These are phyloP conservation scores for Halictus rubicundus DNA, from an alignment of 1,140 invertebrate species.

Conservation along the genomic window DNA sequence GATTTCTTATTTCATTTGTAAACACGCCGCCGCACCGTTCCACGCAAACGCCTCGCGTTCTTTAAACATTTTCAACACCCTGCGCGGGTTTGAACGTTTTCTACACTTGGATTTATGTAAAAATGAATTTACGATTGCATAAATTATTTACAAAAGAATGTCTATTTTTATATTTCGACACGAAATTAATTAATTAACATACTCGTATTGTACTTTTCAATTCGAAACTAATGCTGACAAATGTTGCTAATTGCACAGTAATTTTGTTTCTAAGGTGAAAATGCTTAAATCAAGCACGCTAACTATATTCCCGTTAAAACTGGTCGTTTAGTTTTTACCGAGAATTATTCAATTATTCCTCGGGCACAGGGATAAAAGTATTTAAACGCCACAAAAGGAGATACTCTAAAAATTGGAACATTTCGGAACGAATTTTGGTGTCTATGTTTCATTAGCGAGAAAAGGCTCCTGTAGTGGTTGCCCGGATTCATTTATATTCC, in stretches of 20 bases:
- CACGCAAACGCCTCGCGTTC: not conserved
- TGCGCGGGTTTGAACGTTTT: too few species aligned
- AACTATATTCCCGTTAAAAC: not conserved
- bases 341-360: not conserved
- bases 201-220: too few species aligned
- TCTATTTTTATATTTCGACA: too few species aligned
- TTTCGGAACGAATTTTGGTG: not conserved
- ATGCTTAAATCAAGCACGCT: too few species aligned
- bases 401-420: not conserved
- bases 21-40: not conserved
- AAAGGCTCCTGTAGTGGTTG: slow-evolving; percentile 60
- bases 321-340: not conserved
- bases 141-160: too few species aligned
- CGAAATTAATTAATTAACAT: too few species aligned
- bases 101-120: too few species aligned
- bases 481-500: slow-evolving; percentile 76
- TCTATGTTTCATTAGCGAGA: slow-evolving; percentile 49
- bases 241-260: too few species aligned
- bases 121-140: too few species aligned
- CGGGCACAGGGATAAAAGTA: not conserved
- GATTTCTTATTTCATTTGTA: slow-evolving; percentile 18
- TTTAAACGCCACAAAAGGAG: not conserved
- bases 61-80: too few species aligned
- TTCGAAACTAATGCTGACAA: too few species aligned
- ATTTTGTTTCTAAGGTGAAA: too few species aligned